Evolutionary conservation across 2,113 vertebrate species (phyloP).

Genomic region (Prunella fulvescens): DNA sequence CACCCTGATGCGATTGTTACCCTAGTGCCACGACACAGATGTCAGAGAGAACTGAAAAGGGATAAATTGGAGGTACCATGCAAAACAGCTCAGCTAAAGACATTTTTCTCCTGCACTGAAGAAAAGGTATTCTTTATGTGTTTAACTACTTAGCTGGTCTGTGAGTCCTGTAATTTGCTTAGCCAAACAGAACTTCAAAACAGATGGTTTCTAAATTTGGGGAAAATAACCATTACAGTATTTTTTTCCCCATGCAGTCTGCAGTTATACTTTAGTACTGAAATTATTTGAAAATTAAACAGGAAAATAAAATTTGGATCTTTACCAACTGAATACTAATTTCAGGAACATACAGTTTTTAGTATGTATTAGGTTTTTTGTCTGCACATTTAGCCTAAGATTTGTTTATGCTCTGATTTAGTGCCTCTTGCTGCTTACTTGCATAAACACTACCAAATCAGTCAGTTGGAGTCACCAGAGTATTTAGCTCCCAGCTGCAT

Average conservation of each 20-base stretch:
- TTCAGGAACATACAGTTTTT: not conserved
- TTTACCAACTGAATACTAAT: conserved; percentile 15
- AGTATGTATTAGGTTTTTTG: not conserved
- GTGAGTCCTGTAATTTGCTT: conserved; percentile 12
- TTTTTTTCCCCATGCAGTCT: conserved; percentile 9
- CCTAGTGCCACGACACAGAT: not conserved
- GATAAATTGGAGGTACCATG: not conserved
- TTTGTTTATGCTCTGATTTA: conserved; percentile 46
- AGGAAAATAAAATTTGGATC: conserved; percentile 7
- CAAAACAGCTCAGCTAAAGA: not conserved
- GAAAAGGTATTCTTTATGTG: not conserved
- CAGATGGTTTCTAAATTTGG: conserved; percentile 62
- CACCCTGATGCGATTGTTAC: not conserved
- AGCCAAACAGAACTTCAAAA: conserved; percentile 47
- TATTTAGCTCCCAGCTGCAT: conserved; percentile 21
- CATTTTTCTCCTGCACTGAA: not conserved
- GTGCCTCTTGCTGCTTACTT: conserved; percentile 16
- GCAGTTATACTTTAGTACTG: conserved; percentile 28
- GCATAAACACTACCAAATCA: conserved; percentile 35
- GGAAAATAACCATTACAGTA: conserved; percentile 20
- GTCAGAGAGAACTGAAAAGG: not conserved
- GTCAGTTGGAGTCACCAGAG: not conserved
- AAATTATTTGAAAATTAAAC: conserved; percentile 50
- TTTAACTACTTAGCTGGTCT: not conserved
- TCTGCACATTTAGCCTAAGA: conserved; percentile 11